These are phyloP conservation scores for Hybos culiciformis DNA, from an alignment of 2,888 invertebrate genomes.

Conservation along the genomic window DNA sequence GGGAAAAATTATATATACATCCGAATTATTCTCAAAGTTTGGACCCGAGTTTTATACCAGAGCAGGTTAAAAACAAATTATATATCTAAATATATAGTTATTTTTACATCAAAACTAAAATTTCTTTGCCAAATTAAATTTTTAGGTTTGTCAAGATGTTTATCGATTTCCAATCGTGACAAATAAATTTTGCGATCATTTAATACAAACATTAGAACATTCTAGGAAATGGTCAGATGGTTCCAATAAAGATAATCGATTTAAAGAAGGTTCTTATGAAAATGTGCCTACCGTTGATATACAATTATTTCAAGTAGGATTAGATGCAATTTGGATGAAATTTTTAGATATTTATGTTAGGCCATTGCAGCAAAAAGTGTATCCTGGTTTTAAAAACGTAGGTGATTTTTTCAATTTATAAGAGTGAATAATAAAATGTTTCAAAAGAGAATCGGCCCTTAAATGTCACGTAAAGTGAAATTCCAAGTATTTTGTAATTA, in stretches of 20 bases:
- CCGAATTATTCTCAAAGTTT: too few species aligned
- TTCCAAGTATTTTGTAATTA: too few species aligned
- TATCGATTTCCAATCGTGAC: conserved; percentile 87
- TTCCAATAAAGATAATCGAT: conserved; percentile 67
- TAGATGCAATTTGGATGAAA: conserved; percentile 73
- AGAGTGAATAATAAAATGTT: too few species aligned
- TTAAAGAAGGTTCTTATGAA: conserved; percentile 91
- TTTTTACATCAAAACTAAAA: too few species aligned
- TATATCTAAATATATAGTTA: too few species aligned
- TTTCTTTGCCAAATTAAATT: too few species aligned
- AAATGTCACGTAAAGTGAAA: too few species aligned
- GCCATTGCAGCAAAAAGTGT: conserved; percentile 83
- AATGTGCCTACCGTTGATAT: conserved; percentile 97
- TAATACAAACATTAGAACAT: conserved; percentile 81
- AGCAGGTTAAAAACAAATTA: too few species aligned
- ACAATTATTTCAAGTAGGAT: conserved; percentile 84
- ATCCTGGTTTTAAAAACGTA: conserved; percentile 82
- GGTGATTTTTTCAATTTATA: too few species aligned
- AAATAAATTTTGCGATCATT: conserved; percentile 64
- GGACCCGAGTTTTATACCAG: too few species aligned
- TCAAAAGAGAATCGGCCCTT: too few species aligned
- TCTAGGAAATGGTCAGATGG: conserved; percentile 91
- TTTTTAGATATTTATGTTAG: conserved; percentile 77
- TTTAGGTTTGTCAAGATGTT: conserved; percentile 96
- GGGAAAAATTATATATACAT: too few species aligned